Percentiles rank a stretch among this genome's conserved stretches.
Evolutionary conservation across 2,113 vertebrate species (phyloP).

Genomic region (rat (Rattus norvegicus)): DNA sequence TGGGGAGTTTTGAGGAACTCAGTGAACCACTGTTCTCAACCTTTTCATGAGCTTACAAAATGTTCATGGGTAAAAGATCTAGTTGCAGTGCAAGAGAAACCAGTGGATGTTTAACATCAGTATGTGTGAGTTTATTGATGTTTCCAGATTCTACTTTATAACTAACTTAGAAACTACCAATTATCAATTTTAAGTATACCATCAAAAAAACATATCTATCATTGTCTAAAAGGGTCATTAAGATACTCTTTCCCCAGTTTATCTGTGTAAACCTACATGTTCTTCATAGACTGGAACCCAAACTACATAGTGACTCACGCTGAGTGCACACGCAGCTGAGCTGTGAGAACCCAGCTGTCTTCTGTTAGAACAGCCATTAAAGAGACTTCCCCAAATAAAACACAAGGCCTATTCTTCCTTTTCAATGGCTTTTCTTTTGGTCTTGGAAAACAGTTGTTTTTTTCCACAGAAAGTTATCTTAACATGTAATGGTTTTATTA

Average conservation of each 20-base stretch:
- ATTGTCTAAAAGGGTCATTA: background rate
- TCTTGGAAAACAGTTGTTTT: slow-evolving; percentile 47
- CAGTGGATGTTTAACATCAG: background rate
- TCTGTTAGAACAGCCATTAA: slow-evolving; percentile 54
- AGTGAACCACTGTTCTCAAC: slow-evolving; percentile 27
- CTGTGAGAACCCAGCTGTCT: slow-evolving; percentile 41
- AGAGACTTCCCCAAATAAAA: slow-evolving; percentile 51
- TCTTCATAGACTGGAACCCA: background rate
- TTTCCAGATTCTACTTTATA: background rate
- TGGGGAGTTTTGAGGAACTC: background rate
- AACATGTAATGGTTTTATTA: slow-evolving; percentile 50
- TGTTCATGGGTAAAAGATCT: background rate
- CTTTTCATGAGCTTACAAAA: background rate
- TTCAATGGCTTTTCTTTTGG: slow-evolving; percentile 37
- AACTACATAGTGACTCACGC: background rate
- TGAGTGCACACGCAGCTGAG: slow-evolving; percentile 8
- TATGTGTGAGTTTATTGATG: background rate
- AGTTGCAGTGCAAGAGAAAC: slow-evolving; percentile 11
- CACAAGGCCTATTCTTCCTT: slow-evolving; percentile 62
- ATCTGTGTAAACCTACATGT: background rate
- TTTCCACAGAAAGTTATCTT: slow-evolving; percentile 66
- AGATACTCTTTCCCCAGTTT: background rate
- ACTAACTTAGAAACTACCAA: slow-evolving; percentile 8
- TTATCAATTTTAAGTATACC: slow-evolving; percentile 56
- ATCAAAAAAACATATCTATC: background rate